Evolutionary conservation across 1,140 invertebrate genomes (phyloP).

Genomic region (Ceratina australensis): DNA sequence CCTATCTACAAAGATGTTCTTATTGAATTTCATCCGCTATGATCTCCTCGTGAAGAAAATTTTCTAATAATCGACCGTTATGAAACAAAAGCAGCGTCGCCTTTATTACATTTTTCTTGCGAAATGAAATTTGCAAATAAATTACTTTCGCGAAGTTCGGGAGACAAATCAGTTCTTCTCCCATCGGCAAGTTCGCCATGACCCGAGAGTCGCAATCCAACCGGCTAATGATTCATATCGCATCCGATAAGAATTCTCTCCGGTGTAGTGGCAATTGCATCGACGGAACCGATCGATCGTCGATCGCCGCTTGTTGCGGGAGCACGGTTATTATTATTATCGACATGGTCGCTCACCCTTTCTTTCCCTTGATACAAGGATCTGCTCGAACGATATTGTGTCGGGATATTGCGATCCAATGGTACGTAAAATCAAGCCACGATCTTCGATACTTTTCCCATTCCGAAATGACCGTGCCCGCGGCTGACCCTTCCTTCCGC

Average conservation of each 20-base stretch:
- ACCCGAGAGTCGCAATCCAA: background rate
- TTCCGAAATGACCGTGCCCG: background rate
- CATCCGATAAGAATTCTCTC: background rate
- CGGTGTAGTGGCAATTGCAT: background rate
- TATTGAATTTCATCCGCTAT: background rate
- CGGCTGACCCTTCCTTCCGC: background rate
- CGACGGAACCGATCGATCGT: constrained; percentile 17
- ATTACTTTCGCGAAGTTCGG: too few species aligned
- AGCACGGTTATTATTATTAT: constrained; percentile 31
- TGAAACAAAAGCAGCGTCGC: too few species aligned
- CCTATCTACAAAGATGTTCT: background rate
- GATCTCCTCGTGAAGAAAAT: background rate
- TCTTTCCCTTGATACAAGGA: background rate
- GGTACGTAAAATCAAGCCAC: constrained; percentile 44
- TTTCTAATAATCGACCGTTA: background rate
- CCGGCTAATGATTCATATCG: background rate
- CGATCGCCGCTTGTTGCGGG: constrained; percentile 4
- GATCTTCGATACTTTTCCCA: constrained; percentile 42
- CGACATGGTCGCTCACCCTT: background rate
- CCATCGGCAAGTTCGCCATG: background rate
- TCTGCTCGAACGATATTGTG: constrained; percentile 16
- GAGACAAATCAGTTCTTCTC: too few species aligned
- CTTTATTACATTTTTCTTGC: too few species aligned
- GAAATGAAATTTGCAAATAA: too few species aligned
- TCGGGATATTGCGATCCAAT: constrained; percentile 50